Conservation (phyloP, 2,888 invertebrate genomes). For the Galeruca laticollis region DNA sequence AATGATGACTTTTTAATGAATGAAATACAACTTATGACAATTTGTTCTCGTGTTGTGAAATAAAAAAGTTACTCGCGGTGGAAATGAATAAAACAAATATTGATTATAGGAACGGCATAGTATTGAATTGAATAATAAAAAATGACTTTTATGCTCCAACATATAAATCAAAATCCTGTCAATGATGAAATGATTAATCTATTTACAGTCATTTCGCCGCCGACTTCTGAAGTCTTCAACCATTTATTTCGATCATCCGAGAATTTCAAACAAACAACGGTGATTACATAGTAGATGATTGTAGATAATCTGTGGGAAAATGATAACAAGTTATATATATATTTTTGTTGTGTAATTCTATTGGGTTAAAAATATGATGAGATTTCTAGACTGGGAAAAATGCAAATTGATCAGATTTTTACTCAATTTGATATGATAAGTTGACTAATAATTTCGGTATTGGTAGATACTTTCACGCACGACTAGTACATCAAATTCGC, state of each 20-base stretch:
- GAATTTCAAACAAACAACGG: conserved; percentile 22
- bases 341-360: background rate
- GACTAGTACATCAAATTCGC: background rate
- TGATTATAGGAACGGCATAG: no score
- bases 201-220: background rate
- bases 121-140: conserved; percentile 1
- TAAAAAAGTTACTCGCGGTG: no score
- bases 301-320: conserved; percentile 4
- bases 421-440: background rate
- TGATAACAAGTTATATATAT: background rate
- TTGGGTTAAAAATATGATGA: background rate
- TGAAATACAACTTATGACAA: no score
- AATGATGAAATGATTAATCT: conserved; percentile 21
- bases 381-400: background rate
- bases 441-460: background rate
- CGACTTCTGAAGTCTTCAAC: conserved; percentile 4
- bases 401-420: background rate
- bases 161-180: conserved; percentile 22
- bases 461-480: background rate
- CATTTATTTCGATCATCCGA: conserved; percentile 18
- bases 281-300: conserved; percentile 8
- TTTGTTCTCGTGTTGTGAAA: no score
- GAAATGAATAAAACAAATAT: no score
- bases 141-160: background rate
- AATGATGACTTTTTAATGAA: no score